Base-by-base conservation (phyloP, 2,113 vertebrate species). In the Toxostoma redivivum region DNA sequence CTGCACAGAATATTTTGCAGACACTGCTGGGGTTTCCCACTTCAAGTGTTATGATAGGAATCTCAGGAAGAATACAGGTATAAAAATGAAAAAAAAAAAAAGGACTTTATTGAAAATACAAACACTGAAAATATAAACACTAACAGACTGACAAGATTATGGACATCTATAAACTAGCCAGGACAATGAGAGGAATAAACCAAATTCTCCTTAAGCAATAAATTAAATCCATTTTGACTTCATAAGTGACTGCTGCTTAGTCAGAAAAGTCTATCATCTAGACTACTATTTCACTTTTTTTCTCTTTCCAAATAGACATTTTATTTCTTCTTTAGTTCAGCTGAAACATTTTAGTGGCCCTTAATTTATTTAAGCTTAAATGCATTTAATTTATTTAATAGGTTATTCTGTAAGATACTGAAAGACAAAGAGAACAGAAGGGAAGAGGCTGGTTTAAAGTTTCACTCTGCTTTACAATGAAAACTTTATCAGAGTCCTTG, bases 311-410 rank as follows among this genome's bases (percentile, higher is more conserved):
- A 40, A 92, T 9, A 44, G 74, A 33, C 30, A 21, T 88, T 91
- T 94, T 90, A 90, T 92, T 97, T 95, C 88, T 90, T 51, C 20
- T 93, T 86, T 77, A 73, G 31, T 73, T 93, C 60, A 30, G 48
- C 40, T 74, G 64, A 90, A 92, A 86, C 28, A 78, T 83, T 90
- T 73, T 71, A 86, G 67, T 30, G 56, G 42, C 35, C 28, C 64
- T 83, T 94, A 64, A 93, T 94, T 94, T 94, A 88, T 88, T 94
- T 84, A 90, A 86, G 51, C 40, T 53, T 64, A 67, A 60, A 74
- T 16, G 24, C 65, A 81, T 81, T 85, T 94, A 54, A 84, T 91
- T 94, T 82, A 77, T 93, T 89, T 86, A 94, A 90, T 60, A 33
- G 72, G 25, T 23, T 74, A 37, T 80, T 92, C 64, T 80, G 54